These are phyloP conservation scores for Umimayanthus kanabou DNA, from an alignment of 92 coral and sea anemone genomes.

Conservation along the genomic window DNA sequence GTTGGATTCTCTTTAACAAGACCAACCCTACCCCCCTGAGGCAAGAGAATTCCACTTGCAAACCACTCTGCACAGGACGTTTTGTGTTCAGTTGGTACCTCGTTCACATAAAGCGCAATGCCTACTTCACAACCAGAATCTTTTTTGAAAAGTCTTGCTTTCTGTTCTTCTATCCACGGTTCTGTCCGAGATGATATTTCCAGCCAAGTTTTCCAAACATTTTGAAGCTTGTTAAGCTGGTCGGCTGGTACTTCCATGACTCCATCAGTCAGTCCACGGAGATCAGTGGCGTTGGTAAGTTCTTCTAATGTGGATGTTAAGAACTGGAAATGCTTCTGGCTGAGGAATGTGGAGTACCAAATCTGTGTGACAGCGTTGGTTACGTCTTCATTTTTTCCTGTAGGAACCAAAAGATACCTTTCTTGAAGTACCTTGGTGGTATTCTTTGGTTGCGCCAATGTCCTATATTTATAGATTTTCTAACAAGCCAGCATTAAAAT, in stretches of 20 bases:
- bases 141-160: background rate
- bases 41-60: slow-evolving; percentile 24
- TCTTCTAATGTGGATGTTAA: background rate
- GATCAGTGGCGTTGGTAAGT: slow-evolving; percentile 43
- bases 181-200: too few species aligned
- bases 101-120: background rate
- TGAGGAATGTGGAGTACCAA: too few species aligned
- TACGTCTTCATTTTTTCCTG: slow-evolving; percentile 27
- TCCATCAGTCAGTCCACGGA: slow-evolving; percentile 37
- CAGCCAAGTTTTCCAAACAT: too few species aligned
- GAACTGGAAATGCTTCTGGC: too few species aligned
- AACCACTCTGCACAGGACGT: slow-evolving; percentile 21
- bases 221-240: too few species aligned
- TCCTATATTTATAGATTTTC: too few species aligned
- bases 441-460: too few species aligned
- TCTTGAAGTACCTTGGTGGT: too few species aligned
- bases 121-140: slow-evolving; percentile 2
- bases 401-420: slow-evolving; percentile 35
- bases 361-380: slow-evolving; percentile 56
- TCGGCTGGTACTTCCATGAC: too few species aligned
- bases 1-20: background rate
- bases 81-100: slow-evolving; percentile 17
- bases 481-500: too few species aligned
- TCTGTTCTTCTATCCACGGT: too few species aligned
- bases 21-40: background rate